phyloP scores from a whole-genome alignment of 2,888 invertebrate genomes.

The Mimumesa dahlbomi region DNA sequence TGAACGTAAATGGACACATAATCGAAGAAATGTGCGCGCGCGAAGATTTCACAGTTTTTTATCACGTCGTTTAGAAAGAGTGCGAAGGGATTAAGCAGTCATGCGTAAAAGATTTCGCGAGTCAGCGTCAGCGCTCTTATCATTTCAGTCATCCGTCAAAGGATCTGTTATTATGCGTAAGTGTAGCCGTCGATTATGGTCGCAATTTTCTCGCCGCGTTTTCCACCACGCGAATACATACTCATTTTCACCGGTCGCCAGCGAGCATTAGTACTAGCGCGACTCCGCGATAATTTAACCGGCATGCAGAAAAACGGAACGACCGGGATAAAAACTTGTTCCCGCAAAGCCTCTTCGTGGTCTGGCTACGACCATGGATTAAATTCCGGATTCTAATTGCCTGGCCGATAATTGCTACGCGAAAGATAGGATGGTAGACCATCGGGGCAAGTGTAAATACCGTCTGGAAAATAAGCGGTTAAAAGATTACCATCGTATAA shows the following conservation, averaged over 20 bases:
- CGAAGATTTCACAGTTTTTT: not conserved
- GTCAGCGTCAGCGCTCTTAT: conserved; percentile 34
- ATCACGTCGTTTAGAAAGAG: conserved; percentile 12
- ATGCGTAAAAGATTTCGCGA: conserved; percentile 40
- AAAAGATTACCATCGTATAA: conserved; percentile 49
- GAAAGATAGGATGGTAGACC: conserved; percentile 23
- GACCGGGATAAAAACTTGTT: conserved; percentile 25
- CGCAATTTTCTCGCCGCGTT: conserved; percentile 46
- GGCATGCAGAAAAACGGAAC: conserved; percentile 5
- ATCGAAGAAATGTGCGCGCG: not conserved
- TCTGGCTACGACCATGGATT: conserved; percentile 36
- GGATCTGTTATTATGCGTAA: conserved; percentile 47
- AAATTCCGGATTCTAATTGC: conserved; percentile 53
- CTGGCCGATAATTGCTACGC: conserved; percentile 52
- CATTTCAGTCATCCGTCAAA: conserved; percentile 18
- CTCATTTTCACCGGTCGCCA: conserved; percentile 37
- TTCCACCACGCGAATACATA: conserved; percentile 20
- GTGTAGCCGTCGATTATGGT: conserved; percentile 39
- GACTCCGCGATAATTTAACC: conserved; percentile 45
- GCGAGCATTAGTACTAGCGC: conserved; percentile 33
- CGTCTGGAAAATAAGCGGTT: conserved; percentile 39
- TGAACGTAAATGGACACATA: not conserved
- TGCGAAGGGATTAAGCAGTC: conserved; percentile 21
- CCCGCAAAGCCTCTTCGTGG: conserved; percentile 25
- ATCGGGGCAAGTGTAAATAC: conserved; percentile 42